Evolutionary conservation across 92 coral and sea anemone genomes (phyloP), one percentile per base, ranked within the genome.

Genomic region (Paramuricea clavata): DNA sequence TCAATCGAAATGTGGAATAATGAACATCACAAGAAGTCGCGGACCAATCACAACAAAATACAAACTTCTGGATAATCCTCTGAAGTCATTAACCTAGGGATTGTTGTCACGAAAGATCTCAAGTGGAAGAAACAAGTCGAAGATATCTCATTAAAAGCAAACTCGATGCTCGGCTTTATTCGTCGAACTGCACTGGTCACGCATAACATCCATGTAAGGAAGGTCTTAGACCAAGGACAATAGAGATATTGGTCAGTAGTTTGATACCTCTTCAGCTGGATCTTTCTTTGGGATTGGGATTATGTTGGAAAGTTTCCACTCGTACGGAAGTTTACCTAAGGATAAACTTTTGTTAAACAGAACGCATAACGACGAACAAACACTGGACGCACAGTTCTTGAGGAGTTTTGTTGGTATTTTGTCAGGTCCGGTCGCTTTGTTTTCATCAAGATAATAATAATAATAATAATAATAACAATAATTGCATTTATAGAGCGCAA

Each of bases 391-490:
- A 65, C 86, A 82, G 86, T 34, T 62, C 35, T 65, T 67, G 34
- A 82, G 81, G 15, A 82, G 81, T 69, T 65, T 82, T 22, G 80
- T 75, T 32, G 81, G 41, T 32, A 82, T 82, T 44, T 65, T 82
- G 50, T 82, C 81, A 33, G 81, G 81, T 4, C 86, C 86, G 47
- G 61, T 82, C 28, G 81, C 86, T 56, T 82, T 82, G 79, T 82
- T 57, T 39, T 64, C 86, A 64, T 62, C 81, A 39, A 82, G 81
- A 11, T n/a, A n/a, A n/a, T n/a, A n/a, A n/a, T n/a, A n/a, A n/a
- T n/a, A n/a, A n/a, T n/a, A n/a, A n/a, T n/a, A n/a, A n/a, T n/a
- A n/a, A n/a, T n/a, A n/a, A n/a, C n/a, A n/a, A n/a, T n/a, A n/a
- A n/a, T n/a, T n/a, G n/a, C n/a, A n/a, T n/a, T n/a, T n/a, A n/a